Base-by-base conservation (phyloP, 2,797 vertebrate genomes). In the Eurystomus glaucurus region DNA sequence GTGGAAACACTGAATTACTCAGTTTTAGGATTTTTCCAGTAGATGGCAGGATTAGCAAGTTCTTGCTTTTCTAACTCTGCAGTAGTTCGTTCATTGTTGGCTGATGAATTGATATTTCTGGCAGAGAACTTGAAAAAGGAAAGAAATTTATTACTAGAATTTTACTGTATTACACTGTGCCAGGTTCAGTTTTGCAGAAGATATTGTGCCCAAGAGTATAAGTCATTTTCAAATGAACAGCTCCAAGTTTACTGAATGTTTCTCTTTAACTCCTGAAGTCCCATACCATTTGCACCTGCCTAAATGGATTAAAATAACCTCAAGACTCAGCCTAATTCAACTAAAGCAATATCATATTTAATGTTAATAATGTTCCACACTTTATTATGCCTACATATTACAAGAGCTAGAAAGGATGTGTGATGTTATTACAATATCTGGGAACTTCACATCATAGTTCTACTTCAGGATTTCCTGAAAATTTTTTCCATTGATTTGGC, bases 41-140 rank as follows among this genome's bases (percentile, higher is more conserved):
- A 97, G 97, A 93, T 97, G 97, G 97, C 97, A 97, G 96, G 57
- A 94, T 96, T 89, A 92, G 54, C 54, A 92, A 93, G 14, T 65
- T 70, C 79, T 88, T 91, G 87, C 55, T 90, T 93, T 95, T 82
- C 79, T 61, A 52, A 71, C 6, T 64, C 35, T 20, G 35, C 65
- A 93, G 37, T 79, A 86, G 69, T 91, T 82, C 23, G 25, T 83
- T 88, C 74, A 20, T 28, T 75, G 65, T 83, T 96, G 91, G 91
- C 85, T 69, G 91, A 87, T 54, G 71, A 85, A 85, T 58, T 92
- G 95, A 62, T 94, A 81, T 94, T 96, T 96, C 93, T 96, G 96
- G 90, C 93, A 96, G 76, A 93, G 85, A 96, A 91, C 23, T 78
- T 88, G 58, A 93, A 95, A 93, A 96, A 71, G 72, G 88, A 96